These are phyloP conservation scores for Myrmophylax atrothorax DNA, from an alignment of 2,113 vertebrate genomes.

Conservation along the genomic window DNA sequence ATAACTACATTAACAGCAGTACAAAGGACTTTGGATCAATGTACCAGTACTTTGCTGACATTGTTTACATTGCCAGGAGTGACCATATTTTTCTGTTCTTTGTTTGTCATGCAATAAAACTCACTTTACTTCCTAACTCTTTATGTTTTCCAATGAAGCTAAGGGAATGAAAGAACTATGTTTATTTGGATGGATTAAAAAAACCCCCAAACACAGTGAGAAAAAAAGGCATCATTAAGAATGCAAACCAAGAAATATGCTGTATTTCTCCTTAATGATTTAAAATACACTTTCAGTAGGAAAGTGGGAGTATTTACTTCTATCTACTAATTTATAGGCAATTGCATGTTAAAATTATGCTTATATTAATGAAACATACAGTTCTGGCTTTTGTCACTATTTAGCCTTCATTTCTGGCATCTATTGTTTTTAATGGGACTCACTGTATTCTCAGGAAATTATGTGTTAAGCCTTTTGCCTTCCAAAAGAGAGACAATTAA, in stretches of 20 bases:
- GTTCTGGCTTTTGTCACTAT: not conserved
- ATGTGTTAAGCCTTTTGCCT: not conserved
- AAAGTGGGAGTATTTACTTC: not conserved
- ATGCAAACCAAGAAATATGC: not conserved
- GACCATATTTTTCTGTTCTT: not conserved
- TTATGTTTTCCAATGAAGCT: not conserved
- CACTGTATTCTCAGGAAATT: not conserved
- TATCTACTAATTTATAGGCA: not conserved
- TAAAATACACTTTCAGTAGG: not conserved
- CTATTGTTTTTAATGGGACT: not conserved
- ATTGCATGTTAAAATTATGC: not conserved
- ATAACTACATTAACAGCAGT: not conserved
- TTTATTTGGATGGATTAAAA: not conserved
- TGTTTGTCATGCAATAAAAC: not conserved
- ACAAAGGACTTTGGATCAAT: constrained; percentile 43
- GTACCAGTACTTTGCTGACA: not conserved
- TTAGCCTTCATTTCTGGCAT: not conserved
- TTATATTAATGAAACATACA: not conserved
- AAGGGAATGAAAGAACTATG: not conserved
- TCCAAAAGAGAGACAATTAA: not conserved
- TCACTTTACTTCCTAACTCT: not conserved
- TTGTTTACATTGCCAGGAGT: constrained; percentile 19
- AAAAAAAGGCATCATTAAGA: not conserved
- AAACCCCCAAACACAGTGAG: not conserved
- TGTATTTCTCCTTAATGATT: not conserved